phyloP scores from a whole-genome alignment of 2,888 invertebrate genomes.

The Pollenia angustigena region DNA sequence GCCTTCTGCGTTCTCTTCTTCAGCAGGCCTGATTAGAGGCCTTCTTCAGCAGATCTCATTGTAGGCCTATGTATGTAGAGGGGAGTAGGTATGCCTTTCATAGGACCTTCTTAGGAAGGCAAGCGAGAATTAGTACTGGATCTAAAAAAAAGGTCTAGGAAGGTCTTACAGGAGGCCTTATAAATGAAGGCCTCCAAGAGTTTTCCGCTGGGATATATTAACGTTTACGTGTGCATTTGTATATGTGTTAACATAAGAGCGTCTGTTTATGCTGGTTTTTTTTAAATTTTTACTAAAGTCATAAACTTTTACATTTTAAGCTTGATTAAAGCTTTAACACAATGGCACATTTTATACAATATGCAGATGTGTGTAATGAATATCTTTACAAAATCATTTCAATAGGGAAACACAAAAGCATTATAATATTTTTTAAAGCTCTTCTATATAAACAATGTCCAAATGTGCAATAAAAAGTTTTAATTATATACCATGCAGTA shows the following conservation, averaged over 20 bases:
- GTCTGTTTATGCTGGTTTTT: conserved; percentile 6
- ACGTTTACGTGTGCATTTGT: conserved; percentile 31
- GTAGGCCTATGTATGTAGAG: conserved; percentile 62
- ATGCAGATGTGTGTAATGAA: neutral
- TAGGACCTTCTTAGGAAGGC: too few relatives aligned
- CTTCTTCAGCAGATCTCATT: too few relatives aligned
- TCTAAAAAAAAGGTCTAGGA: too few relatives aligned
- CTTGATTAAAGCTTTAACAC: conserved; percentile 68
- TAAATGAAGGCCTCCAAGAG: neutral
- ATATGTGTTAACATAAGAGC: conserved; percentile 20
- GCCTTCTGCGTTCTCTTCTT: too few relatives aligned
- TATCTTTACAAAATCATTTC: conserved; percentile 16
- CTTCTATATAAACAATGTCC: conserved; percentile 36
- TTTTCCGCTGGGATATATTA: neutral
- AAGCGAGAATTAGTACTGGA: too few relatives aligned
- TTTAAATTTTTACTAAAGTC: conserved; percentile 58
- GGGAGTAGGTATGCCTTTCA: too few relatives aligned
- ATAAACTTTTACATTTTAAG: conserved; percentile 70
- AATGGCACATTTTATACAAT: conserved; percentile 55
- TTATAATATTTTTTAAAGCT: conserved; percentile 41
- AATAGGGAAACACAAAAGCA: conserved; percentile 10
- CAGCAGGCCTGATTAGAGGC: too few relatives aligned
- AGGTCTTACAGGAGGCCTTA: neutral
- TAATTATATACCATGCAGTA: conserved; percentile 64
- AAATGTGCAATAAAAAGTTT: conserved; percentile 65